Evolutionary conservation across 2,888 invertebrate genomes (phyloP).

Genomic region (Leptinotarsa haldemani): DNA sequence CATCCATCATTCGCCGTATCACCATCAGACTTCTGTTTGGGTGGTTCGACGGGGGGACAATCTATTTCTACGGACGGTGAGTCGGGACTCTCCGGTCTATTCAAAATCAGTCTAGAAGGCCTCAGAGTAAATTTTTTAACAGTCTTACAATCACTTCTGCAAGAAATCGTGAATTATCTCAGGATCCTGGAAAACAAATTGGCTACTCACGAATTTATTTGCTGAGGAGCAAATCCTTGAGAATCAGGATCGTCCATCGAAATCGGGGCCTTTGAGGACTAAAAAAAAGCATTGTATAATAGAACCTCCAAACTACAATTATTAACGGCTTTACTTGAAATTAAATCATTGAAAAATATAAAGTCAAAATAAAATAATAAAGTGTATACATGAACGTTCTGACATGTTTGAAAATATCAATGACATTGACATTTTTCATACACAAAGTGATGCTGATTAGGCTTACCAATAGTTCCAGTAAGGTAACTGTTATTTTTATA

Average conservation of each 20-base stretch:
- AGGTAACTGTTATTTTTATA: conserved; percentile 31
- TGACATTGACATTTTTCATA: conserved; percentile 19
- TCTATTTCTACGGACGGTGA: conserved; percentile 40
- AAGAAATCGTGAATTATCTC: conserved; percentile 19
- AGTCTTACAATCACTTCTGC: conserved; percentile 40
- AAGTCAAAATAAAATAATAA: not conserved
- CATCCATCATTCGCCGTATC: conserved; percentile 18
- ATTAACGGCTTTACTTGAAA: not conserved
- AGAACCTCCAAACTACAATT: too few species aligned
- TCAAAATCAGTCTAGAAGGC: conserved; percentile 32
- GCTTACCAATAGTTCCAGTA: conserved; percentile 40
- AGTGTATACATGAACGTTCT: not conserved
- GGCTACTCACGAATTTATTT: conserved; percentile 31
- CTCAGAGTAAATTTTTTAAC: conserved; percentile 44
- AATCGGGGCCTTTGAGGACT: conserved; percentile 25
- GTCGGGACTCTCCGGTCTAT: conserved; percentile 44
- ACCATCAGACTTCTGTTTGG: conserved; percentile 6
- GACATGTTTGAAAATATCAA: too few species aligned
- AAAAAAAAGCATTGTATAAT: conserved; percentile 2
- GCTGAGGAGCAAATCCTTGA: conserved; percentile 15
- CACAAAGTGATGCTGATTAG: conserved; percentile 1
- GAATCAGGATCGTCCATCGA: conserved; percentile 30
- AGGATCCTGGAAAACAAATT: not conserved
- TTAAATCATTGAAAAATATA: not conserved
- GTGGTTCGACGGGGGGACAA: not conserved